Evolutionary conservation across 2,888 invertebrate species (phyloP).

Genomic region (Notodonta ziczac): DNA sequence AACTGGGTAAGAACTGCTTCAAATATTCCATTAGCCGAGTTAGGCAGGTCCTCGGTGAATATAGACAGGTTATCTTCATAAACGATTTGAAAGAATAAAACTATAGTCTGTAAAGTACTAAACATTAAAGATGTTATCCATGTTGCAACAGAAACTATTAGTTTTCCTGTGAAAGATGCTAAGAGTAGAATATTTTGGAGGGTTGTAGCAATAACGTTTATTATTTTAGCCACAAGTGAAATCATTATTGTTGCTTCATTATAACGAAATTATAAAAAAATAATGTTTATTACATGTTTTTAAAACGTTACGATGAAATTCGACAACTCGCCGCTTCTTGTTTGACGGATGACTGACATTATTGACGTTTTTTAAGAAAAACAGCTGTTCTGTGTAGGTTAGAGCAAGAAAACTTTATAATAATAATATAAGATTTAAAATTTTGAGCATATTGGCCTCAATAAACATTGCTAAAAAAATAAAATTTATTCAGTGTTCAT

Average conservation of each 20-base stretch:
- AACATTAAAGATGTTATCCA: conserved; percentile 48
- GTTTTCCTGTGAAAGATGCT: conserved; percentile 66
- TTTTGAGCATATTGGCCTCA: too few relatives aligned
- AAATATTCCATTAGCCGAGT: conserved; percentile 44
- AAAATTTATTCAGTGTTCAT: too few relatives aligned
- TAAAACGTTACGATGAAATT: too few relatives aligned
- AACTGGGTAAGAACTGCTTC: conserved; percentile 40
- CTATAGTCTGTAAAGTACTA: conserved; percentile 46
- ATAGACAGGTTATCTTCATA: conserved; percentile 73
- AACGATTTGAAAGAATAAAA: conserved; percentile 67
- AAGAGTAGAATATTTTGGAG: conserved; percentile 58
- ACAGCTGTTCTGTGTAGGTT: too few relatives aligned
- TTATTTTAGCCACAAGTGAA: conserved; percentile 63
- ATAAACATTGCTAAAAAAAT: too few relatives aligned
- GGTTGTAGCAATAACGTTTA: conserved; percentile 58
- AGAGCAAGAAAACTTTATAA: too few relatives aligned
- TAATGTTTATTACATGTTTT: not conserved
- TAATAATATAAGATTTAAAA: too few relatives aligned
- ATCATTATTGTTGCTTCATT: conserved; percentile 63
- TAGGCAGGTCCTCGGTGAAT: conserved; percentile 72
- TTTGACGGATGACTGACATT: too few relatives aligned
- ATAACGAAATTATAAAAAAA: conserved; percentile 6
- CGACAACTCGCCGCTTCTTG: too few relatives aligned
- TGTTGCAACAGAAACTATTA: conserved; percentile 60
- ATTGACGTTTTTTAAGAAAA: too few relatives aligned